Percentiles rank a stretch among this genome's conserved stretches.
phyloP scores from a whole-genome alignment of 2,113 vertebrate species.

The Crotalus helleri region DNA sequence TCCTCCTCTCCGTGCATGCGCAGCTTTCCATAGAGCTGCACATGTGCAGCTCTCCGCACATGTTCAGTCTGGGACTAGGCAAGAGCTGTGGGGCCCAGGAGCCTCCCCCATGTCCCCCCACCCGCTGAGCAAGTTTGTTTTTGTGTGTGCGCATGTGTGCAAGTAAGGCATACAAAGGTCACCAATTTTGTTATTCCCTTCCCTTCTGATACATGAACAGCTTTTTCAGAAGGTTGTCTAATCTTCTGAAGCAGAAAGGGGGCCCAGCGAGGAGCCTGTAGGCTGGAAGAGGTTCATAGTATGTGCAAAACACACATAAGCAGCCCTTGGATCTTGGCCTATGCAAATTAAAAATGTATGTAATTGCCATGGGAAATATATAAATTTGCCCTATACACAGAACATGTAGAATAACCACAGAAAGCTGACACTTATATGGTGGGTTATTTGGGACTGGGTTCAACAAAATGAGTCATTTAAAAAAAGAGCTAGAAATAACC shows the following conservation, averaged over 20 bases:
- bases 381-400: conserved; percentile 56
- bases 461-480: background rate
- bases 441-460: background rate
- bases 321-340: background rate
- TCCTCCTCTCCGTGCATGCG: no score
- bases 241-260: background rate
- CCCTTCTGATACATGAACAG: background rate
- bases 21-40: no score
- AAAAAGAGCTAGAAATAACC: background rate
- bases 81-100: no score
- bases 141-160: background rate
- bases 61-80: no score
- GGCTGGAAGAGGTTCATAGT: background rate
- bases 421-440: background rate
- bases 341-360: conserved; percentile 85
- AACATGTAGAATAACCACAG: conserved; percentile 9
- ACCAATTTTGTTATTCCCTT: background rate
- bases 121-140: background rate
- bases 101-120: no score
- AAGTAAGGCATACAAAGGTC: background rate
- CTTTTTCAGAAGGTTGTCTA: background rate
- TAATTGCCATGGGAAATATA: conserved; percentile 73
- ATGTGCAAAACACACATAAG: background rate
- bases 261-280: background rate
- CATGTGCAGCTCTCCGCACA: no score